phyloP scores from a whole-genome alignment of 2,888 invertebrate species.

The Drosophila vallismaia region DNA sequence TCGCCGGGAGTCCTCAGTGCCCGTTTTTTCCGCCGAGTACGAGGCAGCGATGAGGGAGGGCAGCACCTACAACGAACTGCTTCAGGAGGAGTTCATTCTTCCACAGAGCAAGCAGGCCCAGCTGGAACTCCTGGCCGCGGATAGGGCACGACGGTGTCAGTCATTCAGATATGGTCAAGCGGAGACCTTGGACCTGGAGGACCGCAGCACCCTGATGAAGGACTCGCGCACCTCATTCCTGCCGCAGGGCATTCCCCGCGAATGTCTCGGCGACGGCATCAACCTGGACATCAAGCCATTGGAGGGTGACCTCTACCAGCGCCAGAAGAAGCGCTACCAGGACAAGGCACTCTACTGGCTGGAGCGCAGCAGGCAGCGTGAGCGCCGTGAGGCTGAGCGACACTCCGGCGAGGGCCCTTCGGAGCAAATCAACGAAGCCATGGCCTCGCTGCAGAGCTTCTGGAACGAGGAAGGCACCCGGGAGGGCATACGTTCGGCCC shows the following conservation, averaged over 20 bases:
- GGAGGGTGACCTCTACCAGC: slow-evolving; percentile 20
- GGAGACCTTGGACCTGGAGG: slow-evolving; percentile 84
- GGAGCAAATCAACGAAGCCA: slow-evolving; percentile 38
- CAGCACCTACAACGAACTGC: slow-evolving; percentile 57
- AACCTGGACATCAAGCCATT: slow-evolving; percentile 23
- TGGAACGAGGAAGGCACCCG: slow-evolving; percentile 82
- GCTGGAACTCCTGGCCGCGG: slow-evolving; percentile 50
- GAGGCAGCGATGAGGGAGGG: slow-evolving; percentile 59
- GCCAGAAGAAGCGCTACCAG: slow-evolving; percentile 41
- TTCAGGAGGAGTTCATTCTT: slow-evolving; percentile 63
- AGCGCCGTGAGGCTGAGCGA: slow-evolving; percentile 58
- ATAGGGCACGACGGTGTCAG: slow-evolving; percentile 75
- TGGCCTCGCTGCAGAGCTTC: slow-evolving; percentile 70
- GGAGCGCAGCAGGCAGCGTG: slow-evolving; percentile 39
- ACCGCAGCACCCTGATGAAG: slow-evolving; percentile 86
- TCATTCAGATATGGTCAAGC: slow-evolving; percentile 77
- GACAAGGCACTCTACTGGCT: slow-evolving; percentile 44
- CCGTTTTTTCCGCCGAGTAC: slow-evolving; percentile 60
- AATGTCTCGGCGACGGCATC: slow-evolving; percentile 68
- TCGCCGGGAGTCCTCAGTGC: slow-evolving; percentile 26
- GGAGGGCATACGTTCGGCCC: slow-evolving; percentile 86
- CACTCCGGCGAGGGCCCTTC: slow-evolving; percentile 12
- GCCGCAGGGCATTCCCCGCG: slow-evolving; percentile 84
- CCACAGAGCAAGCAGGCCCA: slow-evolving; percentile 42
- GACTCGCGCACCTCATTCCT: slow-evolving; percentile 88